Percentiles rank a stretch among this genome's conserved stretches.
Conservation (phyloP, 1,140 invertebrate species). For the Magallana angulata region DNA sequence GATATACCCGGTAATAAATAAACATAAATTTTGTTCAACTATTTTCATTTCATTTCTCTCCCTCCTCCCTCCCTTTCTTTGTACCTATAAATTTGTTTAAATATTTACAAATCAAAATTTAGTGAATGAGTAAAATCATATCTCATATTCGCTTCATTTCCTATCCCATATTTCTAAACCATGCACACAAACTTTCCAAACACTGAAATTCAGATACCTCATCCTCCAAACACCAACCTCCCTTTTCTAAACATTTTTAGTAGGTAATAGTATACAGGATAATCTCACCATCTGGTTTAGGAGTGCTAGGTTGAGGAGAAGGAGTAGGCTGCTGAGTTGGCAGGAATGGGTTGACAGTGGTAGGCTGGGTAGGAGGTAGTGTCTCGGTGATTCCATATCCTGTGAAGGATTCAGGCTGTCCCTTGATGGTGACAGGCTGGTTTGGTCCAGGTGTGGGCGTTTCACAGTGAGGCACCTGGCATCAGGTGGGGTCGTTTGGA, state of each 20-base stretch:
- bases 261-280: neutral
- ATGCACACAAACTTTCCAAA: too few relatives aligned
- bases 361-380: slow-evolving; percentile 32
- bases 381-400: slow-evolving; percentile 37
- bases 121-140: too few relatives aligned
- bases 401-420: slow-evolving; percentile 49
- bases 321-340: slow-evolving; percentile 42
- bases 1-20: too few relatives aligned
- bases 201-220: too few relatives aligned
- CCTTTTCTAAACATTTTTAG: slow-evolving; percentile 24
- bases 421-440: slow-evolving; percentile 41
- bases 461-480: slow-evolving; percentile 50
- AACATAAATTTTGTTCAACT: too few relatives aligned
- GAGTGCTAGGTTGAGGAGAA: slow-evolving; percentile 2
- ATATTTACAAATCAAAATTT: too few relatives aligned
- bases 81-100: too few relatives aligned
- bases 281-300: neutral
- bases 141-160: too few relatives aligned
- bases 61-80: too few relatives aligned
- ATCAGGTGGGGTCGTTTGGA: slow-evolving; percentile 49
- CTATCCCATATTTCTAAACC: too few relatives aligned
- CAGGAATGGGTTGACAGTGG: slow-evolving; percentile 35
- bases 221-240: neutral
- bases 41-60: too few relatives aligned
- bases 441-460: slow-evolving; percentile 38